Conservation (phyloP, 2,797 vertebrate genomes). For the Pangasius krempfi region DNA sequence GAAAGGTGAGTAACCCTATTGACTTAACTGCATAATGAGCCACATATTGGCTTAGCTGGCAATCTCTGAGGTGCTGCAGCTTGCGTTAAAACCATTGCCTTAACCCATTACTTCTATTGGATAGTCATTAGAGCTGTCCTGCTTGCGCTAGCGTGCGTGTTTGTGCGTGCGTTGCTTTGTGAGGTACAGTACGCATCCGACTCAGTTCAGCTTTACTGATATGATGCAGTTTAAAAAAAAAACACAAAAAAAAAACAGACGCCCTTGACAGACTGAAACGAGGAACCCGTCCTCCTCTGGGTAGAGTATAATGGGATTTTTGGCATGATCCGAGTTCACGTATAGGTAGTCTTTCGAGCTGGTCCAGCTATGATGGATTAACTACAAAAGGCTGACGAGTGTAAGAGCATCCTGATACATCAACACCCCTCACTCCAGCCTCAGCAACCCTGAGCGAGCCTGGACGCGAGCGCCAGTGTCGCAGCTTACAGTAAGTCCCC, state of each 20-base stretch:
- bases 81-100: constrained; percentile 50
- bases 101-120: constrained; percentile 51
- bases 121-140: constrained; percentile 57
- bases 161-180: not conserved
- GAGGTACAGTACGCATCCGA: not conserved
- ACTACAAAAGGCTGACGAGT: not conserved
- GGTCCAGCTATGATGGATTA: not conserved
- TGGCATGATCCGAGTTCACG: not conserved
- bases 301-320: not conserved
- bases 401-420: not conserved
- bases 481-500: not conserved
- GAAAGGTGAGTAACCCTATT: constrained; percentile 85
- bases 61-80: constrained; percentile 54
- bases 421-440: not conserved
- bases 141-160: not conserved
- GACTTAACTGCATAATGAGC: constrained; percentile 56
- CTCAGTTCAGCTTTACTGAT: not conserved
- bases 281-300: not conserved
- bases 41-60: constrained; percentile 52
- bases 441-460: not conserved
- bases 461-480: not conserved
- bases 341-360: not conserved
- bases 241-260: not conserved
- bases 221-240: not conserved
- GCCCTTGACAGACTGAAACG: not conserved